These are phyloP conservation scores for Sorex fumeus DNA, from an alignment of 2,113 vertebrate species.

Conservation along the genomic window DNA sequence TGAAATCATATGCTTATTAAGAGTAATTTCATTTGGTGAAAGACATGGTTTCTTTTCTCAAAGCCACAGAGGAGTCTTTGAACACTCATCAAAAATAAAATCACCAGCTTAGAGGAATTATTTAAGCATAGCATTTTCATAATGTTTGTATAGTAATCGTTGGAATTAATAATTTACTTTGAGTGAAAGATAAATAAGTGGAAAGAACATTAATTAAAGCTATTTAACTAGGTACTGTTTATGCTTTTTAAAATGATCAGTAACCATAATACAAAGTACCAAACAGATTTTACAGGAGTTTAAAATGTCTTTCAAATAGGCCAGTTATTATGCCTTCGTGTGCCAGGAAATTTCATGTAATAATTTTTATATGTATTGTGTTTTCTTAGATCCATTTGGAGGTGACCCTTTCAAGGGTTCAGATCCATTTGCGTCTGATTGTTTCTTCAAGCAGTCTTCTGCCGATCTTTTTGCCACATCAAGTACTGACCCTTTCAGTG, in stretches of 20 bases:
- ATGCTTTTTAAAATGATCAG: neutral
- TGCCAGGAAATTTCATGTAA: neutral
- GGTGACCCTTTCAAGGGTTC: conserved; percentile 98
- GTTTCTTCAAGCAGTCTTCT: conserved; percentile 94
- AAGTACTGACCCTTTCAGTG: conserved; percentile 90
- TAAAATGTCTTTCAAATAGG: conserved; percentile 61
- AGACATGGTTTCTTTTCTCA: conserved; percentile 23
- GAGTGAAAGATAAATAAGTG: conserved; percentile 3
- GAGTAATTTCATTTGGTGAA: conserved; percentile 34
- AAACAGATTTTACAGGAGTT: conserved; percentile 30
- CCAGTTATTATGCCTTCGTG: neutral
- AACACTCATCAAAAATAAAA: neutral
- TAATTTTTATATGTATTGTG: conserved; percentile 39
- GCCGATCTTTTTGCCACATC: conserved; percentile 89
- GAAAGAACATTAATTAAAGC: conserved; percentile 52
- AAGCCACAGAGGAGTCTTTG: conserved; percentile 38
- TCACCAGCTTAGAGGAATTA: neutral
- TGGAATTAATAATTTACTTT: conserved; percentile 45
- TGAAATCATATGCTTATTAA: conserved; percentile 44
- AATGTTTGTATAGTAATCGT: conserved; percentile 5
- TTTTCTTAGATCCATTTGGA: conserved; percentile 94
- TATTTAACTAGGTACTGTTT: conserved; percentile 16
- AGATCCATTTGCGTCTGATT: conserved; percentile 97
- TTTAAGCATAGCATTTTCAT: neutral
- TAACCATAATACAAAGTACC: conserved; percentile 43